Evolutionary conservation across 2,888 invertebrate species (phyloP).

Genomic region (Leistus spinibarbis): DNA sequence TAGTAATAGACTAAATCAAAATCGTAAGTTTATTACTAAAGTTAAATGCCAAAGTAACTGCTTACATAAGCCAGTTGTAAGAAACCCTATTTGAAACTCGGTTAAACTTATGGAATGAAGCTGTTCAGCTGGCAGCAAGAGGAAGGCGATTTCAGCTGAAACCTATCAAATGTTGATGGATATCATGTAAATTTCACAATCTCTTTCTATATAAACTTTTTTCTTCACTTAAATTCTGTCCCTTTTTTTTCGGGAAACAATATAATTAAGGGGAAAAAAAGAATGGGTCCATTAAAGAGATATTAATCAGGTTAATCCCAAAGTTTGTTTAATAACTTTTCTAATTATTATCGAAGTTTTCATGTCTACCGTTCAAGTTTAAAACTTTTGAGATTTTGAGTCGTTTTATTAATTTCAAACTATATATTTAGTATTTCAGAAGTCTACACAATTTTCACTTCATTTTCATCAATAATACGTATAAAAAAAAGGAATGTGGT

Average conservation of each 20-base stretch:
- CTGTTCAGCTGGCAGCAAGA: not conserved
- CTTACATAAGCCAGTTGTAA: not conserved
- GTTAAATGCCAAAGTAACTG: not conserved
- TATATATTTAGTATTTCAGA: not conserved
- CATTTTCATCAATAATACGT: not conserved
- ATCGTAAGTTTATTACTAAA: too few species aligned
- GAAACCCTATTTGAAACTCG: not conserved
- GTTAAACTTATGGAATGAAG: not conserved
- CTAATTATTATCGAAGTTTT: not conserved
- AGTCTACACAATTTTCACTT: not conserved
- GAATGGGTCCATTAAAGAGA: not conserved
- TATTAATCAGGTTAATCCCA: not conserved
- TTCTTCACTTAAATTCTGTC: not conserved
- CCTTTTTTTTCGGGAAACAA: not conserved
- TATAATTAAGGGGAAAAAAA: not conserved
- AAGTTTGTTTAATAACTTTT: not conserved
- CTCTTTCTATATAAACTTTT: not conserved
- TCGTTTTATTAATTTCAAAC: not conserved
- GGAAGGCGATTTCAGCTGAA: not conserved
- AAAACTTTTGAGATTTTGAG: not conserved
- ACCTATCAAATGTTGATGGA: not conserved
- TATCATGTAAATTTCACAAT: not conserved
- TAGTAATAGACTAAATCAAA: too few species aligned
- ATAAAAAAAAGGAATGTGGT: too few species aligned
- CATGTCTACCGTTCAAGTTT: not conserved